Percentiles rank a stretch among this genome's conserved stretches.
These are phyloP conservation scores for Pogona vitticeps DNA, from an alignment of 2,113 vertebrate genomes.

Conservation along the genomic window DNA sequence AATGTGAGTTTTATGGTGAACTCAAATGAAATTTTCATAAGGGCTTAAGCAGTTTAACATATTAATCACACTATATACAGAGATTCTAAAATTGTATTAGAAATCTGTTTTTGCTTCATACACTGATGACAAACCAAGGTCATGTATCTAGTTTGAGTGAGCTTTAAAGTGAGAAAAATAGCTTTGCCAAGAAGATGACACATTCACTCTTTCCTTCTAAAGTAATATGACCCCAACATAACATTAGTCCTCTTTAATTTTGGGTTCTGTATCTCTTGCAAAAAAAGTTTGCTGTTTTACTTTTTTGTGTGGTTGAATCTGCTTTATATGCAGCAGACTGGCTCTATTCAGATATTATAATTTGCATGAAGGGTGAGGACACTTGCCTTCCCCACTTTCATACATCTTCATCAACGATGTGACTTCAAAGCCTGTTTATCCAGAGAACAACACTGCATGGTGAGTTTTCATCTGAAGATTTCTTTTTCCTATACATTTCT, in stretches of 20 bases:
- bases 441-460: background rate
- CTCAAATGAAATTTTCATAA: constrained; percentile 47
- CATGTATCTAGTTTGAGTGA: background rate
- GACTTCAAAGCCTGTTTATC: background rate
- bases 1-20: background rate
- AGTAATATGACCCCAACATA: background rate
- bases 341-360: background rate
- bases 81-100: constrained; percentile 1
- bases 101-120: fast-evolving
- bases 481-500: too few relatives aligned
- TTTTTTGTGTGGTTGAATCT: background rate
- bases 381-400: background rate
- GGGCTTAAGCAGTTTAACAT: constrained; percentile 8
- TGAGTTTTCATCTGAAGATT: background rate
- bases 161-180: constrained; percentile 43
- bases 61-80: background rate
- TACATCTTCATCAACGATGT: background rate
- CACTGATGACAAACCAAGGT: background rate
- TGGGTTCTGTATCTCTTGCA: background rate
- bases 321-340: background rate
- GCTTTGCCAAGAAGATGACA: background rate
- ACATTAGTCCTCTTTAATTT: background rate
- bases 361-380: background rate
- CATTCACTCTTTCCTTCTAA: background rate
- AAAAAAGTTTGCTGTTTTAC: background rate